Conservation (phyloP, 2,797 vertebrate species). For the Trachops cirrhosus region DNA sequence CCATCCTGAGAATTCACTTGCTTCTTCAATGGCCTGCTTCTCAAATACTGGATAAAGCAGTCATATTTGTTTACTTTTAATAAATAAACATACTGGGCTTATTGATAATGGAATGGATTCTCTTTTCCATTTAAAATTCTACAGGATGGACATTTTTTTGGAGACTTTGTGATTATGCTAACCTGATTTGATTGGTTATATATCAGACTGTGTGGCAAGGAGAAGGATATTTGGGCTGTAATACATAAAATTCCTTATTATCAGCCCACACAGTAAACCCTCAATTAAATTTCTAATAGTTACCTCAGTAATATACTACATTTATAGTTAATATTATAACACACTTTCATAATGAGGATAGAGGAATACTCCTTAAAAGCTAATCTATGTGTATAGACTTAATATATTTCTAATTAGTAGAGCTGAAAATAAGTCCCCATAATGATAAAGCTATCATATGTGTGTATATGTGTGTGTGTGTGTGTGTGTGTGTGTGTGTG, state of each 20-base stretch:
- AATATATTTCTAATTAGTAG: slow-evolving; percentile 57
- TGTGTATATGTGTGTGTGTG: too few relatives aligned
- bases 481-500: too few relatives aligned
- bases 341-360: slow-evolving; percentile 35
- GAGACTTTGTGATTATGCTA: slow-evolving; percentile 34
- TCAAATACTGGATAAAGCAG: slow-evolving; percentile 31
- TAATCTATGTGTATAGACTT: slow-evolving; percentile 32
- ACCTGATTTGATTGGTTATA: slow-evolving; percentile 27
- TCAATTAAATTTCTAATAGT: slow-evolving; percentile 53
- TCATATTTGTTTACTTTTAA: slow-evolving; percentile 42
- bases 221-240: slow-evolving; percentile 45
- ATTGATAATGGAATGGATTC: slow-evolving; percentile 25
- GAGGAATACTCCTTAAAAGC: slow-evolving; percentile 17
- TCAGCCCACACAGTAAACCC: slow-evolving; percentile 41
- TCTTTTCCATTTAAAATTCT: slow-evolving; percentile 50
- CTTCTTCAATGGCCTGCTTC: slow-evolving; percentile 1
- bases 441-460: neutral
- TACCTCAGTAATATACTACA: slow-evolving; percentile 35
- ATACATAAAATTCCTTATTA: slow-evolving; percentile 45
- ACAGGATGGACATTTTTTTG: slow-evolving; percentile 11
- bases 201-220: slow-evolving; percentile 27
- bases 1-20: slow-evolving; percentile 24
- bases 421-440: slow-evolving; percentile 2
- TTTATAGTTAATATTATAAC: slow-evolving; percentile 52
- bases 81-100: slow-evolving; percentile 38